Base-by-base conservation (phyloP, 1,140 invertebrate species). In the Branchinecta lynchi region DNA sequence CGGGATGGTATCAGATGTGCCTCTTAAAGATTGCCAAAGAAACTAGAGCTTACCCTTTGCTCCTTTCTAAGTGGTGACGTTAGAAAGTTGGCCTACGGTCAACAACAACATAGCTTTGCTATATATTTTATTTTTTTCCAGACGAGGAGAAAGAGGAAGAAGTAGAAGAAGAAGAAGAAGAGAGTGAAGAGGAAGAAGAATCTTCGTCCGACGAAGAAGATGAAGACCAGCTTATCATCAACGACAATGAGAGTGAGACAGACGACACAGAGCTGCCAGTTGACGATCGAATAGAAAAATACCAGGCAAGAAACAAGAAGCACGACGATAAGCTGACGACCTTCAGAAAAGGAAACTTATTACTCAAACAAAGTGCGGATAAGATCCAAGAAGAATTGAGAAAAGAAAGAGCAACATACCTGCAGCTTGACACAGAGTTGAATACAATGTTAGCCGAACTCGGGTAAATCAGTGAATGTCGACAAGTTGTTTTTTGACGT, bases 311-410 rank as follows among this genome's bases (percentile, higher is more conserved):
- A 10, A 70, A 74, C 3, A 90, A 89, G 75, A 83, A 85, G 66
- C 86, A 90, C 75, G 90, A 92, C 77, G 85, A 84, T 68, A 84
- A 87, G 70, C 78, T 92, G 0, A 83, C 85, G 43, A 87, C 88
- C 0, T 79, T 91, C 73, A 90, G 89, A 78, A 92, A 92, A 76
- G 89, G 89, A 71, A 92, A 92, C 75, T 88, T 89, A 73, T 81
- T 92, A 72, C 79, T 92, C 8, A 89, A 90, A 79, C 87, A 89
- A 5, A 91, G 90, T 76, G 87, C 90, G 3, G 90, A 92, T 77
- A 81, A 88, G 75, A 78, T 91, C 45, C 89, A 90, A 78, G 90
- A 93, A 75, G 88, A 90, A 76, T 82, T 92, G 66, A 84, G 85
- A 66, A 89, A 89, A 76, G 88, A 90, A 73, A 85, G 87, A 75